phyloP scores from a whole-genome alignment of 2,797 vertebrate species.

The Molossus alvarezi region DNA sequence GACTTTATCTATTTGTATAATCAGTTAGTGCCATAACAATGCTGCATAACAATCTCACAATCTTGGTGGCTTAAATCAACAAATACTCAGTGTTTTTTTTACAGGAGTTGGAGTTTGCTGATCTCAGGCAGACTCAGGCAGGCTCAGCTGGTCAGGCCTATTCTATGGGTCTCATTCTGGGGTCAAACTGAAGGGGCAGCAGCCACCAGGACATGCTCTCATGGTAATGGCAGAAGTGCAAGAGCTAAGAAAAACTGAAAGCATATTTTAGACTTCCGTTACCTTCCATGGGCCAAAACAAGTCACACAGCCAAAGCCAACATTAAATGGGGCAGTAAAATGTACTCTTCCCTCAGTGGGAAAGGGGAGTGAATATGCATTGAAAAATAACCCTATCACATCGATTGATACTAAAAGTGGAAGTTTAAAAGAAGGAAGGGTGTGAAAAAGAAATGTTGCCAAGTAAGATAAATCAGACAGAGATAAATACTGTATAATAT shows the following conservation, averaged over 20 bases:
- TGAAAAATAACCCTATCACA: background rate
- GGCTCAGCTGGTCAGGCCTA: background rate
- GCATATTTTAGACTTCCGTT: background rate
- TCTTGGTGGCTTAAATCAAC: background rate
- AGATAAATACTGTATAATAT: background rate
- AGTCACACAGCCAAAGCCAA: background rate
- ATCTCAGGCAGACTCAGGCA: background rate
- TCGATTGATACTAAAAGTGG: background rate
- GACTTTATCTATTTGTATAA: background rate
- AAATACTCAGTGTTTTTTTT: background rate
- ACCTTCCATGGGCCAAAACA: background rate
- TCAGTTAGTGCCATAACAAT: background rate
- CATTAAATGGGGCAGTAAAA: background rate
- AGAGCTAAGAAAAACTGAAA: background rate
- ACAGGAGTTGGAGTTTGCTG: background rate
- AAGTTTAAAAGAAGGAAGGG: background rate
- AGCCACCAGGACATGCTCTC: background rate
- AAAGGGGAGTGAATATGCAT: background rate
- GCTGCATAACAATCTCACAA: background rate
- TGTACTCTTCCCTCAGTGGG: background rate
- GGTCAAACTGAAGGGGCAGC: background rate
- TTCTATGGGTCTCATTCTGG: background rate
- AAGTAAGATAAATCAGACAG: background rate
- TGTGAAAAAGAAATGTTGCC: background rate
- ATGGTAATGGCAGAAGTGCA: background rate